Base-by-base conservation (phyloP, 2,113 vertebrate species). In the Junco hyemalis region DNA sequence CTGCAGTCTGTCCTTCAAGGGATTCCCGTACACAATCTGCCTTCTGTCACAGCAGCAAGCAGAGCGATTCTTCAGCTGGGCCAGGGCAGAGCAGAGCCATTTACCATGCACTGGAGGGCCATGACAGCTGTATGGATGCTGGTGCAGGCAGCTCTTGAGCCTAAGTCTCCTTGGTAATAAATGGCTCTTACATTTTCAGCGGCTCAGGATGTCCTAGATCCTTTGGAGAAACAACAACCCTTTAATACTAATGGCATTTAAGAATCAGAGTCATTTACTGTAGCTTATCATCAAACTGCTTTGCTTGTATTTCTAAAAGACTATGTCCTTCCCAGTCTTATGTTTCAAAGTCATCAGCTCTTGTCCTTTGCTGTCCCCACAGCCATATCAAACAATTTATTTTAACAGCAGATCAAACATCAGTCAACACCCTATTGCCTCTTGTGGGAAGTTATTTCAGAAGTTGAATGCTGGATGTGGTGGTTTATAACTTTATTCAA, bases 51-150 rank as follows among this genome's bases (percentile, higher is more conserved):
- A 61, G 12, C 51, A 72, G 54, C 50, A 90, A 76, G 11, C 29
- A 66, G 42, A 86, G 47, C 35, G 87, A 83, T 93, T 95, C 84
- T 93, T 91, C 86, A 95, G 31, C 70, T 74, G 81, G 66, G 81
- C 90, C 87, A 81, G 71, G 66, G 56, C 25, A 70, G 38, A 88
- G 66, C 59, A 80, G 38, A 93, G 44, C 22, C 47, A 73, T 92
- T 92, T 69, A 63, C 84, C 72, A 81, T 51, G 42, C 33, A 74
- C 57, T 8, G 61, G 59, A 60, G 86, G 50, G 47, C 45, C 44
- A 12, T 29, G 65, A 71, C 65, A 94, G 59, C 63, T 76, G 35
- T 51, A 69, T 66, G 51, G 80, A 59, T 11, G 2, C 45, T 63
- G 24, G 38, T 59, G 31, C 26, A 70, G 59, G 56, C 18, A 88